Base-by-base conservation (phyloP, 2,113 vertebrate genomes). In the Merops nubicus region DNA sequence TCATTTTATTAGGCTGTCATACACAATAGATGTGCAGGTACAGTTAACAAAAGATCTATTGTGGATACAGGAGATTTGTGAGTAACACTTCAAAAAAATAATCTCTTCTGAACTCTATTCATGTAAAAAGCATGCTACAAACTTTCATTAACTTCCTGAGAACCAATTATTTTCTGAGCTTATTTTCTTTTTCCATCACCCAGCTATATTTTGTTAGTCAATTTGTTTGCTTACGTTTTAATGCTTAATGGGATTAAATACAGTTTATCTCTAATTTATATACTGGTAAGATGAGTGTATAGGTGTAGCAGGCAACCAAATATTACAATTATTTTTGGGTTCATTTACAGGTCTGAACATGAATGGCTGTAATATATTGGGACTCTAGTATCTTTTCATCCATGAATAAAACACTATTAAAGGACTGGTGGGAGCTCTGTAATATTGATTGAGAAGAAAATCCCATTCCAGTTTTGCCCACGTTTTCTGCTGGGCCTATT, bases 1-100 rank as follows among this genome's bases (percentile, higher is more conserved):
- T 98, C 96, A 98, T 97, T 98, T 98, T 98, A 98, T 98, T 98
- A 98, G 98, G 81, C 96, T 98, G 98, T 98, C 97, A 94, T 92
- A 96, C 87, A 97, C 96, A 98, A 98, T 98, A 97, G 98, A 98
- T 98, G 97, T 95, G 92, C 97, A 98, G 97, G 96, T 98, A 96
- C 88, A 62, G 95, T 97, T 97, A 97, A 98, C 97, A 97, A 95
- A 96, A 97, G 96, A 97, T 98, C 96, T 96, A 95, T 96, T 97
- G 97, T 96, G 94, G 92, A 97, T 96, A 97, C 7, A 79, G 93
- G 94, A 91, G 96, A 96, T 97, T 98, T 94, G 96, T 96, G 91
- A 86, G 69, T 97, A 96, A 96, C 95, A 89, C 91, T 93, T 96
- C 91, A 95, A 93, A 93, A 92, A 93, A 93, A 94, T 85, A 93